Percentiles rank a stretch among this genome's conserved stretches.
Evolutionary conservation across 1,140 invertebrate species (phyloP).

Genomic region (Ctenoplectra terminalis): DNA sequence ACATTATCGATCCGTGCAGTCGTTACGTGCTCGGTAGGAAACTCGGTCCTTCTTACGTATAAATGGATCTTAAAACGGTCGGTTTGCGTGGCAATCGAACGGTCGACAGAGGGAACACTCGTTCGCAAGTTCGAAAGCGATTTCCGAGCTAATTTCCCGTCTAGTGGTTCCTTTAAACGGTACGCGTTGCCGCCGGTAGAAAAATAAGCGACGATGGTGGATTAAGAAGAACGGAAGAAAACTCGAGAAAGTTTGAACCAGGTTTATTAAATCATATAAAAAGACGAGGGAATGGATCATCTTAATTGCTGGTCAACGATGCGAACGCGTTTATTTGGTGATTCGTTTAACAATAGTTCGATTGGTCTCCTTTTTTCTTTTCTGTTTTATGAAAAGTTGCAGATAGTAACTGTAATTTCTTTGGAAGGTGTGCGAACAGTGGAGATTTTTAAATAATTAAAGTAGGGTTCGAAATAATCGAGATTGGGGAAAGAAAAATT

Average conservation of each 20-base stretch:
- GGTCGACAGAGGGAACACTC: background rate
- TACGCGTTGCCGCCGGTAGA: background rate
- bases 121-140: slow-evolving; percentile 33
- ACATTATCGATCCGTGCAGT: too few species aligned
- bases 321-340: background rate
- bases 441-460: too few species aligned
- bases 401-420: too few species aligned
- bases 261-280: slow-evolving; percentile 36
- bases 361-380: background rate
- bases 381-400: too few species aligned
- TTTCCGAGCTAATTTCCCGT: slow-evolving; percentile 48
- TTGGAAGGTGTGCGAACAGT: too few species aligned
- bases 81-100: slow-evolving; percentile 6
- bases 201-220: background rate
- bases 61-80: slow-evolving; percentile 26
- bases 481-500: too few species aligned
- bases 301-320: background rate
- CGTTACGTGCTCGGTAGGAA: too few species aligned
- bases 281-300: background rate
- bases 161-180: slow-evolving; percentile 19
- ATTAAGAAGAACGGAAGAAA: background rate
- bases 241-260: background rate
- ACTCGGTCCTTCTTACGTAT: too few species aligned
- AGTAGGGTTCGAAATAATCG: too few species aligned
- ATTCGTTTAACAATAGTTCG: background rate